phyloP scores from a whole-genome alignment of 2,797 vertebrate species.

The Neomorphus geoffroyi region DNA sequence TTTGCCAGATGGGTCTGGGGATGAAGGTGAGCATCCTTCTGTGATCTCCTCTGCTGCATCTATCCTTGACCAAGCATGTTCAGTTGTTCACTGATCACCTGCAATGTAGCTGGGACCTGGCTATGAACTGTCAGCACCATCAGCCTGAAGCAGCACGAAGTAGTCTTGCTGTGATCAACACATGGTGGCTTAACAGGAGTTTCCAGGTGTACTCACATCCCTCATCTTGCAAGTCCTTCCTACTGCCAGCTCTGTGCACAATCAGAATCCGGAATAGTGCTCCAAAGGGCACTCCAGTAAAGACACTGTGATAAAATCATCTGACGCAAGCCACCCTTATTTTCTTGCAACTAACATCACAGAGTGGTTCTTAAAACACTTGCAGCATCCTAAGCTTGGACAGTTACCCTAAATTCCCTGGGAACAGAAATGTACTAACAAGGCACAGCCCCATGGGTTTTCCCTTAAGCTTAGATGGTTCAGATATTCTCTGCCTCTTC shows the following conservation, averaged over 20 bases:
- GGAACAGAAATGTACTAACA: neutral
- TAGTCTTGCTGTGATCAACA: rapidly evolving
- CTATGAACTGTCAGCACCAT: neutral
- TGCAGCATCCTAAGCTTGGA: neutral
- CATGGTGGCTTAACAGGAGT: neutral
- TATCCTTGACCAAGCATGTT: neutral
- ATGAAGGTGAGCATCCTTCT: neutral
- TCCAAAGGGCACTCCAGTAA: neutral
- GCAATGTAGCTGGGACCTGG: rapidly evolving
- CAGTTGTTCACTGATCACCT: neutral
- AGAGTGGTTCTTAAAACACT: neutral
- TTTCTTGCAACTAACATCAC: neutral
- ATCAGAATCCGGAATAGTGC: neutral
- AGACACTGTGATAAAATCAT: neutral
- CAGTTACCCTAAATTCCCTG: neutral
- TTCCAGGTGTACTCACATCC: neutral
- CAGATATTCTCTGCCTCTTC: neutral
- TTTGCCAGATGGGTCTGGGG: neutral
- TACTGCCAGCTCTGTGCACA: neutral
- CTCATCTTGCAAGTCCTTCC: neutral
- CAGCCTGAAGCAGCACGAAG: neutral
- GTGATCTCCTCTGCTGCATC: neutral
- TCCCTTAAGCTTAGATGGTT: neutral
- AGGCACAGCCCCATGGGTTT: neutral
- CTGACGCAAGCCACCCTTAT: neutral